Evolutionary conservation across 2,797 vertebrate genomes (phyloP), one percentile per base, ranked within the genome.

Genomic region (Merluccius polli): DNA sequence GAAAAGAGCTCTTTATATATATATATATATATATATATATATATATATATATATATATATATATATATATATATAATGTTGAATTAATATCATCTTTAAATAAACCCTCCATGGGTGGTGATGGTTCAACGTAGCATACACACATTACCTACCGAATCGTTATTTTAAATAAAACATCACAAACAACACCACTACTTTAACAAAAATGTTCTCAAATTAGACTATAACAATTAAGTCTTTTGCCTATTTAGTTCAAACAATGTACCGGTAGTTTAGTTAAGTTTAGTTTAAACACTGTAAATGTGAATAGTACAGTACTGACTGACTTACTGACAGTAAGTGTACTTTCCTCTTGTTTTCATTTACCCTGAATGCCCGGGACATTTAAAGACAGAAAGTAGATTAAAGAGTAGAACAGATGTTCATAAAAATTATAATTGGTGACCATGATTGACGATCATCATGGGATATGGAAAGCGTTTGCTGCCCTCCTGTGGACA

Each of bases 401-500:
- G 48, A 21, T 21, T 21, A n/a, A 63, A n/a, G 5, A n/a, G 33
- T 35, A 21, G 52, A 9, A 27, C 9, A 63, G n/a, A 24, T 24
- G 9, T 63, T 63, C n/a, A 24, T 65, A 27, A 29, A 27, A 63
- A 65, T 8, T 10, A 27, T 65, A 24, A 65, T 24, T 27, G n/a
- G 27, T 65, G 44, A 52, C 5, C 16, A 21, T 52, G 59, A 65
- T 65, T 10, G 59, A 59, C 8, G 11, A 38, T 65, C n/a, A 27
- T 65, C n/a, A 27, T 65, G 11, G 59, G 24, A 65, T 63, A 63
- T 63, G 52, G 3, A 24, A n/a, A 11, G 11, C 13, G 9, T 76
- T 74, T 84, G 0, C 82, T 79, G 85, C 75, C 75, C 81, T 68
- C 85, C 72, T 3, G 13, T 75, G 87, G 82, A 65, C 32, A 69